Evolutionary conservation across 1,140 invertebrate genomes (phyloP).

Genomic region (Caenorhabditis inopinata): DNA sequence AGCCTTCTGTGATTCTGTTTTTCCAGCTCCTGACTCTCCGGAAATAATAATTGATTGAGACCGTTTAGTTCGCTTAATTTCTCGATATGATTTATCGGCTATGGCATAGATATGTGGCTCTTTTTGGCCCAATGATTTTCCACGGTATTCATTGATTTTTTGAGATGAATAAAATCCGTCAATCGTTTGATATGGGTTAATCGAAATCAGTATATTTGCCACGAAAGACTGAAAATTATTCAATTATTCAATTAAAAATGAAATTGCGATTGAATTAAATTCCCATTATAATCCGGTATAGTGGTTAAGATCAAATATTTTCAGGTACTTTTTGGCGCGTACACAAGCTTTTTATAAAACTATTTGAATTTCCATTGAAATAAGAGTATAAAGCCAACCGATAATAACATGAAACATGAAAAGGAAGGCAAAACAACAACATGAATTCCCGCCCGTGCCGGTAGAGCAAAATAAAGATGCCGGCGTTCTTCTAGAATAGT

Average conservation of each 20-base stretch:
- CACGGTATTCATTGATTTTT: conserved; percentile 87
- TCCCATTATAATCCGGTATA: no score
- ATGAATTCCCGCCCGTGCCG: no score
- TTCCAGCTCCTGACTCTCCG: conserved; percentile 87
- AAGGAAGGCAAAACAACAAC: no score
- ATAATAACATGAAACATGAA: no score
- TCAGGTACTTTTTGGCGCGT: no score
- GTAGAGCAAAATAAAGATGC: no score
- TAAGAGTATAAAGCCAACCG: no score
- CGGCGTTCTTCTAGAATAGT: no score
- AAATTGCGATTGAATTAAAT: background rate
- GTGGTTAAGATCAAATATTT: no score
- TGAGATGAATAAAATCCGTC: conserved; percentile 78
- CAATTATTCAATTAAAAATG: no score
- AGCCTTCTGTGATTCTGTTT: conserved; percentile 98
- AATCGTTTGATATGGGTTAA: conserved; percentile 95
- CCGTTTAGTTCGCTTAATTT: conserved; percentile 87
- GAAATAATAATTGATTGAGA: conserved; percentile 96
- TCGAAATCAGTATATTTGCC: conserved; percentile 93
- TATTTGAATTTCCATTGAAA: no score
- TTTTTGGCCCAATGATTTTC: conserved; percentile 86
- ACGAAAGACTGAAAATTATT: conserved; percentile 82
- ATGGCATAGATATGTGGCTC: conserved; percentile 98
- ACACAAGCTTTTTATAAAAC: no score
- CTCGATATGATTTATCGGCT: conserved; percentile 86